phyloP scores from a whole-genome alignment of 2,113 vertebrate species.

The Callorhinus ursinus region DNA sequence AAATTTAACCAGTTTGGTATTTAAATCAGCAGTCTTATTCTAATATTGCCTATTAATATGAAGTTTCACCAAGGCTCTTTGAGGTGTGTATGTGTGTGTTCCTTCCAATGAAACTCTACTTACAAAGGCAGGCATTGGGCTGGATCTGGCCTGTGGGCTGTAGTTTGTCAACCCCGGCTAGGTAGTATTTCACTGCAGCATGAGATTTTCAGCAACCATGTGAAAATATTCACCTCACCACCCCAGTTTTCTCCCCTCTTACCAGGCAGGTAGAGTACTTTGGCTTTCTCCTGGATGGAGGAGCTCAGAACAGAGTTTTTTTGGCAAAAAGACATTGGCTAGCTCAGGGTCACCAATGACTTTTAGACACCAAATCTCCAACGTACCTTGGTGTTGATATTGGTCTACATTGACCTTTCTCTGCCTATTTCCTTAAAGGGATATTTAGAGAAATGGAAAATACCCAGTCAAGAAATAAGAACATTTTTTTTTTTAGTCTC shows the following conservation, averaged over 20 bases:
- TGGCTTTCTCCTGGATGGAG: background rate
- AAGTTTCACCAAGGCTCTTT: background rate
- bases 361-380: background rate
- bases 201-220: background rate
- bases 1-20: background rate
- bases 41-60: background rate
- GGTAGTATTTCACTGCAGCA: background rate
- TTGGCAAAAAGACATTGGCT: background rate
- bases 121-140: background rate
- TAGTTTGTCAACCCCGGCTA: background rate
- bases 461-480: background rate
- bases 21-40: background rate
- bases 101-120: background rate
- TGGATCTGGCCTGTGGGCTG: background rate
- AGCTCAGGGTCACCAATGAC: background rate
- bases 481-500: background rate
- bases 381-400: background rate
- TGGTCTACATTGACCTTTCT: background rate
- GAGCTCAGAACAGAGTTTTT: background rate
- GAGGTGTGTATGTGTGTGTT: background rate
- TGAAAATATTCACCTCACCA: background rate
- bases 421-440: background rate
- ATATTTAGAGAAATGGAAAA: background rate
- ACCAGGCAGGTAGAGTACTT: too few relatives aligned
- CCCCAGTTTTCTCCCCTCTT: background rate